Evolutionary conservation across 2,888 invertebrate genomes (phyloP).

Genomic region (Pelosia muscerda): DNA sequence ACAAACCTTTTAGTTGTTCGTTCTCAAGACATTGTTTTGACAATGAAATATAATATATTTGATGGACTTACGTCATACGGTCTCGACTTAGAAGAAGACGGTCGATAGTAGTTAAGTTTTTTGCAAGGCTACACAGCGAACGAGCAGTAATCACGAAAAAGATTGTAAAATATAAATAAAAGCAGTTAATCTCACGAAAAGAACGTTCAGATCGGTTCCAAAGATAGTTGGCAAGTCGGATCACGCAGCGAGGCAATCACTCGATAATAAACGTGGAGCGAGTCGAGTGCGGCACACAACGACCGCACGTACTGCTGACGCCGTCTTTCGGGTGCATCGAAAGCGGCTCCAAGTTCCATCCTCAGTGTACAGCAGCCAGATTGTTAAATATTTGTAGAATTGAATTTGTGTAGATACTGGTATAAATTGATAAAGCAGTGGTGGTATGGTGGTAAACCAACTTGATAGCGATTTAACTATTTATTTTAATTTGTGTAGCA

Average conservation of each 20-base stretch:
- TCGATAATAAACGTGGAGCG: conserved; percentile 83
- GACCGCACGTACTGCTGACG: conserved; percentile 78
- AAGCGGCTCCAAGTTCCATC: conserved; percentile 57
- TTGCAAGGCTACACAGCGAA: conserved; percentile 27
- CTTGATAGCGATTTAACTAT: neutral
- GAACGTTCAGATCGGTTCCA: conserved; percentile 70
- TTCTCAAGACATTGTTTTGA: conserved; percentile 35
- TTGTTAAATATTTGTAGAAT: conserved; percentile 48
- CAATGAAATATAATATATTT: conserved; percentile 31
- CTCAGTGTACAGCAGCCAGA: conserved; percentile 54
- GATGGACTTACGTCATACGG: conserved; percentile 19
- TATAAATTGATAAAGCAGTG: neutral
- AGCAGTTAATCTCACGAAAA: conserved; percentile 70
- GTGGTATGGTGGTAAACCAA: neutral
- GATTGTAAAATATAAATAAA: conserved; percentile 73
- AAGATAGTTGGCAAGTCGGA: conserved; percentile 79
- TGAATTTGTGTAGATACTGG: neutral
- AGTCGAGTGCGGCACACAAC: conserved; percentile 70
- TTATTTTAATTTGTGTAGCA: conserved; percentile 51
- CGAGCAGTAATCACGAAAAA: conserved; percentile 48
- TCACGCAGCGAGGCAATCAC: conserved; percentile 84
- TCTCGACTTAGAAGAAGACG: conserved; percentile 9
- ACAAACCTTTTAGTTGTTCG: conserved; percentile 43
- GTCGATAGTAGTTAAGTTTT: conserved; percentile 25
- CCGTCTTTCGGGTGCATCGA: conserved; percentile 67